phyloP scores from a whole-genome alignment of 2,797 vertebrate species.

The Petrocephalus sullivani region DNA sequence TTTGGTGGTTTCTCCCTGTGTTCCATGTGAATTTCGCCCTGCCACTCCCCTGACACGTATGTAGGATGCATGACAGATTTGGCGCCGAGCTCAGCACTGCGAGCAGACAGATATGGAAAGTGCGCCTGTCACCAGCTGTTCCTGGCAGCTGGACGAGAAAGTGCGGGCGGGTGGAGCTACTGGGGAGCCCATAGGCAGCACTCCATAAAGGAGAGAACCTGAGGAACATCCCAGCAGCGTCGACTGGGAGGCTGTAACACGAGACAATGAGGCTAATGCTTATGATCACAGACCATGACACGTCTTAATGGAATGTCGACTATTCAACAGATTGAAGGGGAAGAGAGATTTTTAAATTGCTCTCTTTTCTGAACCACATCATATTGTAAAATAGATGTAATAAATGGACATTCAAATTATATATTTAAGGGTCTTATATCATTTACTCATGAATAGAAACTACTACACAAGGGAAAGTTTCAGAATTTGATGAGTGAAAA shows the following conservation, averaged over 20 bases:
- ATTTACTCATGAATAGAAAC: neutral
- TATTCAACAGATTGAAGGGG: conserved; percentile 45
- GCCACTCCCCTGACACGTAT: neutral
- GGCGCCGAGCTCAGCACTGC: neutral
- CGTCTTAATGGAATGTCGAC: conserved; percentile 57
- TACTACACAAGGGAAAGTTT: neutral
- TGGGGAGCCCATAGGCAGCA: neutral
- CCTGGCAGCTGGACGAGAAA: neutral
- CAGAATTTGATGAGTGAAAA: neutral
- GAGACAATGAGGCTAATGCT: conserved; percentile 51
- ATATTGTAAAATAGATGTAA: neutral
- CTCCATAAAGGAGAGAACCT: neutral
- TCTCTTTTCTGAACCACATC: conserved; percentile 7
- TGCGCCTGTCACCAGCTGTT: neutral
- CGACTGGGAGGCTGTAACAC: conserved; percentile 53
- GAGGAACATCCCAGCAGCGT: conserved; percentile 40
- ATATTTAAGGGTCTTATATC: neutral
- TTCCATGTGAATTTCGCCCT: neutral
- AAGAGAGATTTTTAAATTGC: conserved; percentile 25
- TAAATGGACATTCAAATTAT: neutral
- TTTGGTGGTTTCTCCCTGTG: neutral
- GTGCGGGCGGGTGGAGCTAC: too few species aligned
- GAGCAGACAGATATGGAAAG: neutral
- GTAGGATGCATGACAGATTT: neutral
- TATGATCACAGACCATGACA: conserved; percentile 58